A percentile compares a stretch with the other conserved stretches of the same genome.
These are phyloP conservation scores for Turritopsis dohrnii DNA, from an alignment of 30 jellyfish, hydroid and myxozoan genomes.

Conservation along the genomic window DNA sequence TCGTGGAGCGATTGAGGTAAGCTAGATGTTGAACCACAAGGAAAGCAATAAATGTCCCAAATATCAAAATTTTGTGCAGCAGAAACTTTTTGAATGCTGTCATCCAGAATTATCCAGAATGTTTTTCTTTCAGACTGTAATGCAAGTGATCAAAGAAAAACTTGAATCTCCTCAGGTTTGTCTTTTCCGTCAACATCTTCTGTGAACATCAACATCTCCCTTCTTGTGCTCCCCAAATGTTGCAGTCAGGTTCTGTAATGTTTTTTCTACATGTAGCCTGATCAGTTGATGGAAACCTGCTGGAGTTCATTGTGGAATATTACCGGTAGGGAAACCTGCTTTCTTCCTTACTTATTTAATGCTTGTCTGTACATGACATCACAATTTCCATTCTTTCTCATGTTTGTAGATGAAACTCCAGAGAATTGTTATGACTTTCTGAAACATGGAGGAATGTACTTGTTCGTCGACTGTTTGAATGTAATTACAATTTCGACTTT, in stretches of 20 bases:
- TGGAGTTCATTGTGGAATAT: constrained; percentile 77
- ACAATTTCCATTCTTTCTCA: not conserved
- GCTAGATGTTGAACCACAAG: not conserved
- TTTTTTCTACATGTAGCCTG: constrained; percentile 29
- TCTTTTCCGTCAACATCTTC: not conserved
- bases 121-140: not conserved
- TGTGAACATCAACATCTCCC: not conserved
- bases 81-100: no score
- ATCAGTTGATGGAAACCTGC: constrained; percentile 38
- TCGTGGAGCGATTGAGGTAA: constrained; percentile 45
- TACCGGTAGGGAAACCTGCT: constrained; percentile 38
- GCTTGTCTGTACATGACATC: not conserved
- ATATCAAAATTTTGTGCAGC: no score
- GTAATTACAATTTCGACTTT: constrained; percentile 18
- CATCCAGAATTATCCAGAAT: no score
- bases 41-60: no score
- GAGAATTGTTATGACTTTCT: constrained; percentile 59
- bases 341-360: no score
- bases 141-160: constrained; percentile 7
- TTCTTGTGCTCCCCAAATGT: not conserved
- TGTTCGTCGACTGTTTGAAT: constrained; percentile 43
- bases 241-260: not conserved
- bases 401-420: constrained; percentile 56
- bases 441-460: constrained; percentile 41
- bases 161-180: constrained; percentile 1